Evolutionary conservation across 2,797 vertebrate genomes (phyloP), one percentile per base, ranked within the genome.

Genomic region (Schizothorax lantsangensis): DNA sequence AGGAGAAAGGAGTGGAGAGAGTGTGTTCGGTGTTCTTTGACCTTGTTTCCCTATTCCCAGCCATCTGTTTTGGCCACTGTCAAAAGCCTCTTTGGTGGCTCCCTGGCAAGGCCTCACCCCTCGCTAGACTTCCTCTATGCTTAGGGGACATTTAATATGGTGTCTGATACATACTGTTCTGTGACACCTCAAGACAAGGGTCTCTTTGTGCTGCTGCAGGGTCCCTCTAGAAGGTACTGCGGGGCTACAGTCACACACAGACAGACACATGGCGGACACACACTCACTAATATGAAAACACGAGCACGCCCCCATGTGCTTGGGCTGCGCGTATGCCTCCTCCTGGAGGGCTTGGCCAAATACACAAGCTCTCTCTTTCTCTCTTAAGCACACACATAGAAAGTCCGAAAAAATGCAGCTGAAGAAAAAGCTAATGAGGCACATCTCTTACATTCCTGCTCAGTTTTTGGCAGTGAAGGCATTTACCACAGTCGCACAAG

Each of bases 181-280:
- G 91, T 94, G 94, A 95, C 95, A 95, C 93, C 93, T 94, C 83
- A 74, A 91, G 93, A 95, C 94, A 95, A 95, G 93, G 91, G 89
- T 86, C 88, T 87, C 92, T 94, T 95, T 94, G 94, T 96, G 85
- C 66, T 84, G 15, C 49, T 30, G 79, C 57, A 71, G 86, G 80
- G 82, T 81, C 85, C 84, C 88, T 74, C 82, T 84, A 90, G 91
- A 90, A 93, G 91, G 91, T 94, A 92, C 91, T 91, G 91, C 91
- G 92, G 93, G 93, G 91, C 90, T 90, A 38, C 79, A 64, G 88
- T 89, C 90, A 91, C 75, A 82, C 75, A 87, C 72, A 84, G 84
- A 78, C 83, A 85, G 49, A 83, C 86, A 87, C 59, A 90, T 72
- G 78, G 91, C 40, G n/a, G 36, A 74, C 66, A 36, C 52, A 78